Evolutionary conservation across 2,113 vertebrate species (phyloP).

Genomic region (Daphoenositta chrysoptera): DNA sequence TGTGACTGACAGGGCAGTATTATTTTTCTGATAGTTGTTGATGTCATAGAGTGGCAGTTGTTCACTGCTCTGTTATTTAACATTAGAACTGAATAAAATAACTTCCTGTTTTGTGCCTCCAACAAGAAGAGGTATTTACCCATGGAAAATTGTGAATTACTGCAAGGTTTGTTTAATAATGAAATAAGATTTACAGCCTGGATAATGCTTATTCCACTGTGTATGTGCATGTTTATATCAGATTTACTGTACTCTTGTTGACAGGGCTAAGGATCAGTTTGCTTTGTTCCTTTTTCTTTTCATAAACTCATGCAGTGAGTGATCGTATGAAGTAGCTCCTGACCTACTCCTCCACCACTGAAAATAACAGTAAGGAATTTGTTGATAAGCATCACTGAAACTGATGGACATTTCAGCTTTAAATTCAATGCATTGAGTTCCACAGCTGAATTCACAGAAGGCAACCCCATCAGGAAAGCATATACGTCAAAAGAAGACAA

Average conservation of each 20-base stretch:
- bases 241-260: background rate
- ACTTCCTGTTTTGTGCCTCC: background rate
- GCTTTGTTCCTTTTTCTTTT: background rate
- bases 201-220: background rate
- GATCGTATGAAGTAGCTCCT: background rate
- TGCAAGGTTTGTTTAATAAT: background rate
- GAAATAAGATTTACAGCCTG: background rate
- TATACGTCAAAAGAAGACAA: background rate
- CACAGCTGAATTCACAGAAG: background rate
- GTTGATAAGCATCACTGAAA: background rate
- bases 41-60: background rate
- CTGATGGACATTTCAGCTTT: background rate
- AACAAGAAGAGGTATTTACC: background rate
- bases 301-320: background rate
- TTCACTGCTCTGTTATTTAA: slow-evolving; percentile 10
- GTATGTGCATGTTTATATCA: background rate
- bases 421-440: background rate
- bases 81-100: background rate
- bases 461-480: background rate
- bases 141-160: background rate
- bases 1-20: background rate
- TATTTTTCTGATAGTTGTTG: background rate
- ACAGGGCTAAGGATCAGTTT: background rate
- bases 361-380: background rate
- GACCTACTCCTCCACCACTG: background rate